phyloP scores from a whole-genome alignment of 2,113 vertebrate species.

The Oreochromis aureus region DNA sequence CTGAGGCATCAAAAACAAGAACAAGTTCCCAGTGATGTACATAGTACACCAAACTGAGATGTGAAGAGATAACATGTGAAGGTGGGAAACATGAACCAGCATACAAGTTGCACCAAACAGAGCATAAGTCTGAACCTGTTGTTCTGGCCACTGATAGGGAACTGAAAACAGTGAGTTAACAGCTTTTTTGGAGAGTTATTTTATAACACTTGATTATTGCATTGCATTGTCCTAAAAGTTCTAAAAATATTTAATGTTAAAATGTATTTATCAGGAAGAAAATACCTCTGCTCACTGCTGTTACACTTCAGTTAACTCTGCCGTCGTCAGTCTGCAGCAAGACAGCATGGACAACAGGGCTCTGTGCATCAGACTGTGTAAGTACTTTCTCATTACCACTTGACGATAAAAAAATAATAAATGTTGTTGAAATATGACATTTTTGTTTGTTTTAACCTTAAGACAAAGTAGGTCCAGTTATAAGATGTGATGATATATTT shows the following conservation, averaged over 20 bases:
- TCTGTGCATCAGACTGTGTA: too few species aligned
- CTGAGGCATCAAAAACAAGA: too few species aligned
- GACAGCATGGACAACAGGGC: not conserved
- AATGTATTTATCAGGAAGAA: not conserved
- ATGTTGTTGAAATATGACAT: too few species aligned
- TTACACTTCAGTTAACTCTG: not conserved
- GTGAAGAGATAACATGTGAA: too few species aligned
- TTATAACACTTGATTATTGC: too few species aligned
- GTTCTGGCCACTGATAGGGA: not conserved
- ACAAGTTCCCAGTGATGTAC: not conserved
- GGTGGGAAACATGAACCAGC: not conserved
- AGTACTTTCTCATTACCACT: too few species aligned
- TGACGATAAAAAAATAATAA: rapidly evolving
- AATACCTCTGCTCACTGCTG: not conserved
- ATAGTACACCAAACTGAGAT: too few species aligned
- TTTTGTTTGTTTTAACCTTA: too few species aligned
- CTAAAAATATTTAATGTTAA: not conserved
- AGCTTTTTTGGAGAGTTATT: too few species aligned
- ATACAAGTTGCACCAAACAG: not conserved
- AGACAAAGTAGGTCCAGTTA: too few species aligned
- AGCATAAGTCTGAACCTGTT: not conserved
- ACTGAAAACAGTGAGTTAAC: not conserved
- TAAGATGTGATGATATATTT: too few species aligned
- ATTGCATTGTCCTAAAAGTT: too few species aligned
- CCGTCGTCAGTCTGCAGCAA: not conserved